Evolutionary conservation across 2,888 invertebrate genomes (phyloP), one percentile per base, ranked within the genome.

Genomic region (Graphium colonna): DNA sequence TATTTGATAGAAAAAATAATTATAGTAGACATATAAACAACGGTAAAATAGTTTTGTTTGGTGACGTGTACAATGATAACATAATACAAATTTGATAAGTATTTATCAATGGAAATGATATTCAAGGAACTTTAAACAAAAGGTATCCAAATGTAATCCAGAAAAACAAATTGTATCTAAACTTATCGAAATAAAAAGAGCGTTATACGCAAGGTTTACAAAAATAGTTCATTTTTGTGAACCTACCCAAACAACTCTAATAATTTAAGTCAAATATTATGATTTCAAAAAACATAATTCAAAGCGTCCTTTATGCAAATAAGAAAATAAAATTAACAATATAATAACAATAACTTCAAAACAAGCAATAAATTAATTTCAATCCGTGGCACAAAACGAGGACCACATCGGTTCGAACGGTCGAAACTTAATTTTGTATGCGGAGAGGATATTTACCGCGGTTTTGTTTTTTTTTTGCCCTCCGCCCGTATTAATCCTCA

Each of bases 401-500:
- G 18, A 33, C 28, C 31, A 12, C 33, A 36, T 16, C 31, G 41
- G 26, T 31, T 39, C 63, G 65, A 74, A 73, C 67, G 75, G 21
- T 73, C 68, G 71, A 77, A 76, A 79, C 77, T 75, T 77, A 78
- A 80, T 77, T 79, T 79, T 78, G 79, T 79, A 76, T 77, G 75
- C 74, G 67, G 72, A 74, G 72, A 74, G 76, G 73, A 79, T 80
- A 79, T 77, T 75, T 81, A 73, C 70, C 54, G 60, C 64, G 62
- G 63, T 52, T 65, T 64, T 55, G 31, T 48, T 67, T 65, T 65
- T 80, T 86, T 82, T 87, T 86, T 85, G 83, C 84, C n/a, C 36
- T 4, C 36, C 79, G 67, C 81, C 79, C 79, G 79, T 84, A 86
- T 88, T 88, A 88, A 88, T 88, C 87, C 85, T 79, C 81, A 79